Conservation (phyloP, 1,140 invertebrate species). For the Drosophila elegans region DNA sequence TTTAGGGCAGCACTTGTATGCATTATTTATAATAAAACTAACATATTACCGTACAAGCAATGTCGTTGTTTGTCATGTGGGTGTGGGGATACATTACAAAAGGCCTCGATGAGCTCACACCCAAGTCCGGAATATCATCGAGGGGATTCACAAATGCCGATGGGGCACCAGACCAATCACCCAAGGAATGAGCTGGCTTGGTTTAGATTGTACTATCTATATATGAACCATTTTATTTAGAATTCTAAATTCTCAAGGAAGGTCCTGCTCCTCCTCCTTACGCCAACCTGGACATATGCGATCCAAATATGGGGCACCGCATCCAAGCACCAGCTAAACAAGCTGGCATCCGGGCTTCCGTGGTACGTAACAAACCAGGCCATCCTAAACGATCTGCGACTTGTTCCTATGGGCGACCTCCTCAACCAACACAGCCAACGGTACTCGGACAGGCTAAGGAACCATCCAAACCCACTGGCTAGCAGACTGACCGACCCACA, state of each 20-base stretch:
- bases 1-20: slow-evolving; percentile 38
- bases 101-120: slow-evolving; percentile 13
- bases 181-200: neutral
- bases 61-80: neutral
- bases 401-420: neutral
- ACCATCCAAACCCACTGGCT: neutral
- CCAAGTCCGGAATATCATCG: neutral
- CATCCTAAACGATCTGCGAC: neutral
- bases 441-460: neutral
- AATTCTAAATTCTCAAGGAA: neutral
- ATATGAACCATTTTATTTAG: neutral
- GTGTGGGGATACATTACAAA: slow-evolving; percentile 4
- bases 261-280: neutral
- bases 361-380: neutral
- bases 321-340: neutral
- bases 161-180: neutral
- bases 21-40: slow-evolving; percentile 55
- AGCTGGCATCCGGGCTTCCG: neutral
- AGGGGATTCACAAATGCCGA: slow-evolving; percentile 15
- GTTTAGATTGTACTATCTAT: neutral
- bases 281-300: neutral
- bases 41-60: slow-evolving; percentile 26
- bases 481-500: no score
- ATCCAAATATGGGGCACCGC: neutral
- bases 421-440: neutral